Percentiles rank a stretch among this genome's conserved stretches.
Conservation (phyloP, 2,797 vertebrate genomes). For the Emydoidea blandingii region DNA sequence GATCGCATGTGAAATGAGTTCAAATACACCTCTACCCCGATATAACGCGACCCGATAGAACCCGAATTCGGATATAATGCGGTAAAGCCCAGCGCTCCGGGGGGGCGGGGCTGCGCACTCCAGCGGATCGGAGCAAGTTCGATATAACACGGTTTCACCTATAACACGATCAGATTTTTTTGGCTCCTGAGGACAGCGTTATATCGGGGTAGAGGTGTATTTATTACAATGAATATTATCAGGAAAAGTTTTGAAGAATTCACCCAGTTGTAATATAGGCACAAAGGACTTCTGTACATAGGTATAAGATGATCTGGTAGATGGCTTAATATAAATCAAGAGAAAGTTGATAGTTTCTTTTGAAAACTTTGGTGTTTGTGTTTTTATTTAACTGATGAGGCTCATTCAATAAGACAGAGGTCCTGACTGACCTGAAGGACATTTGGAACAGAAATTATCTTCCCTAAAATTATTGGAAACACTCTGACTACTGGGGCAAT, state of each 20-base stretch:
- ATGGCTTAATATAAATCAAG: background rate
- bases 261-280: background rate
- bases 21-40: too few species aligned
- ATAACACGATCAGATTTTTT: too few species aligned
- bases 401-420: background rate
- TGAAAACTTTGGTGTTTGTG: rapidly evolving
- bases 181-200: too few species aligned
- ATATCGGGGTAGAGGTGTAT: too few species aligned
- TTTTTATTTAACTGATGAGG: background rate
- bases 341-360: background rate
- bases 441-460: conserved; percentile 12
- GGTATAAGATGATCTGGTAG: background rate
- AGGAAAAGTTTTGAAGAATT: background rate
- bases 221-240: background rate
- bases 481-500: background rate
- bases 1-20: background rate
- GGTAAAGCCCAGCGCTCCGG: too few species aligned
- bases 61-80: too few species aligned
- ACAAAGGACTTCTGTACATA: background rate
- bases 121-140: too few species aligned
- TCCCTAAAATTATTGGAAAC: conserved; percentile 24
- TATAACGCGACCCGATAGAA: too few species aligned
- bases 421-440: conserved; percentile 35
- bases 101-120: too few species aligned
- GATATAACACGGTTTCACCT: too few species aligned